Evolutionary conservation across 2,113 vertebrate genomes (phyloP).

Genomic region (Psilopogon haemacephalus): DNA sequence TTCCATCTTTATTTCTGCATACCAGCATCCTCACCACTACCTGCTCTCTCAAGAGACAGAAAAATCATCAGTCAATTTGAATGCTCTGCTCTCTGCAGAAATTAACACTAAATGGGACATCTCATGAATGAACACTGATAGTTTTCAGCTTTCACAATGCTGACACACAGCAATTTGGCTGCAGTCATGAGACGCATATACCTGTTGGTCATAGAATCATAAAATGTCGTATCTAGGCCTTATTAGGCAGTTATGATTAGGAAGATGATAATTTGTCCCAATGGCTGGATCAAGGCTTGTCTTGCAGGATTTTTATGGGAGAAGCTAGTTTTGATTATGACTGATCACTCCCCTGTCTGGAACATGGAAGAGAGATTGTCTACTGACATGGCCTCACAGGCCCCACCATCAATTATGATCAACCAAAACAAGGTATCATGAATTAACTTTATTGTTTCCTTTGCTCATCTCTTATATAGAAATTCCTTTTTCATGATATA

Average conservation of each 20-base stretch:
- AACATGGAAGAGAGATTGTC: not conserved
- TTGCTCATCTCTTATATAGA: not conserved
- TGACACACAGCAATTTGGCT: not conserved
- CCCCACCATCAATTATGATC: not conserved
- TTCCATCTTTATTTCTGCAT: not conserved
- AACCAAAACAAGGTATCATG: not conserved
- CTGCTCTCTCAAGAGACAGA: not conserved
- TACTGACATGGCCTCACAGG: not conserved
- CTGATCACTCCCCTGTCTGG: not conserved
- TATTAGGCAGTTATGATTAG: not conserved
- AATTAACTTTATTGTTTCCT: not conserved
- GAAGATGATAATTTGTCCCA: not conserved
- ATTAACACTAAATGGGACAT: not conserved
- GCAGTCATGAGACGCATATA: not conserved
- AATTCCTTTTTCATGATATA: not conserved
- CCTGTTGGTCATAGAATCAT: too few relatives aligned
- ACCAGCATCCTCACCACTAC: not conserved
- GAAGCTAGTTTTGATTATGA: not conserved
- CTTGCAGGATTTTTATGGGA: not conserved
- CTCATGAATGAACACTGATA: not conserved
- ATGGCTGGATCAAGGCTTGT: not conserved
- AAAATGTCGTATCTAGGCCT: not conserved
- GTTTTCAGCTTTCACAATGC: not conserved
- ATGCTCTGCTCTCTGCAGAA: not conserved
- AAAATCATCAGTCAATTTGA: not conserved